Percentiles rank a stretch among this genome's conserved stretches.
Evolutionary conservation across 2,797 vertebrate species (phyloP).

Genomic region (Coccyzus lansbergi): DNA sequence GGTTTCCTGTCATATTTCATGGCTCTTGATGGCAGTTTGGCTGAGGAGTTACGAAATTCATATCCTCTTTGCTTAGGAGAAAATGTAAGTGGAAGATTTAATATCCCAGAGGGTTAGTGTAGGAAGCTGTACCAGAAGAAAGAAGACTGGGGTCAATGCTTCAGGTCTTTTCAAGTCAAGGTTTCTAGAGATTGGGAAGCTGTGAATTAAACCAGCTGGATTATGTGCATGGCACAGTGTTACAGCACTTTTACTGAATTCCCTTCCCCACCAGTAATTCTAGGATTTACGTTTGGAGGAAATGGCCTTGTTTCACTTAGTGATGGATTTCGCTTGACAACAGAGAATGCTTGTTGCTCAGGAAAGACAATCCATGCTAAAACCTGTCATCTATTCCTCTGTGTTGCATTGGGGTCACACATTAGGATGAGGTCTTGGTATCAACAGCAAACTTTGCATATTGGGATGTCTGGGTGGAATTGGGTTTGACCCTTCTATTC

Average conservation of each 20-base stretch:
- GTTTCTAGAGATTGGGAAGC: background rate
- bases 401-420: background rate
- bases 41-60: constrained; percentile 74
- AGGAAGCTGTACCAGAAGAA: constrained; percentile 44
- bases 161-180: background rate
- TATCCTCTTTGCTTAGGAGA: constrained; percentile 68
- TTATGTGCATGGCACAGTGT: background rate
- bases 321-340: background rate
- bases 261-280: background rate
- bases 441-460: background rate
- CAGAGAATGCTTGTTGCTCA: background rate
- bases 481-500: background rate
- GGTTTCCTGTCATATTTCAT: constrained; percentile 76
- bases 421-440: background rate
- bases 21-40: constrained; percentile 60
- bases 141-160: background rate
- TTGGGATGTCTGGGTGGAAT: background rate
- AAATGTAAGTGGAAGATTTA: constrained; percentile 75
- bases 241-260: background rate
- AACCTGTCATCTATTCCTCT: background rate
- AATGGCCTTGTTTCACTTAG: background rate
- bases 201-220: background rate
- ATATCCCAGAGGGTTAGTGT: constrained; percentile 48
- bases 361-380: background rate
- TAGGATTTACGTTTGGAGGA: background rate